phyloP scores from a whole-genome alignment of 2,888 invertebrate genomes.

The Heliconius cydno region DNA sequence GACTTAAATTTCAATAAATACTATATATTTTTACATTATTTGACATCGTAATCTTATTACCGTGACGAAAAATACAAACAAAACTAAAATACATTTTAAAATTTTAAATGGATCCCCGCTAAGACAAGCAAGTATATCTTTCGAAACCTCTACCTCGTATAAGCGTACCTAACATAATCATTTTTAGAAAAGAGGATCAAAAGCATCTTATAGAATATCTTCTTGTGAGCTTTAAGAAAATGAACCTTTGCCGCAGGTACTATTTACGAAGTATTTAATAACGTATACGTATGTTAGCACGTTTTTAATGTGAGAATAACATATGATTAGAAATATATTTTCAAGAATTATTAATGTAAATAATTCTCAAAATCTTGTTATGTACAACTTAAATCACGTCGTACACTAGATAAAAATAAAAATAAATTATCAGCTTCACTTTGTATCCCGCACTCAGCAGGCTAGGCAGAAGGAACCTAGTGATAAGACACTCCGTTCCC shows the following conservation, averaged over 20 bases:
- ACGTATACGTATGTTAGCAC: too few relatives aligned
- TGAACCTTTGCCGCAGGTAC: too few relatives aligned
- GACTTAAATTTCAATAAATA: neutral
- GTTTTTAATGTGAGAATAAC: too few relatives aligned
- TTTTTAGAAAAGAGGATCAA: conserved; percentile 20
- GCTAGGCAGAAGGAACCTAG: neutral
- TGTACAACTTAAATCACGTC: too few relatives aligned
- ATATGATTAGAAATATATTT: too few relatives aligned
- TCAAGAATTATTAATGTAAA: too few relatives aligned
- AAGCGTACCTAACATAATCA: too few relatives aligned
- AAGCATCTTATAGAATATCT: neutral
- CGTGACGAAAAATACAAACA: neutral
- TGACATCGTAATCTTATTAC: neutral
- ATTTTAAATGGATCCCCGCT: neutral
- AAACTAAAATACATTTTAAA: neutral
- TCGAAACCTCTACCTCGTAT: neutral
- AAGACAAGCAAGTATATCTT: neutral
- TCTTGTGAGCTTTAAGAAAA: neutral
- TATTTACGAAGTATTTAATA: too few relatives aligned
- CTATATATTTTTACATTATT: neutral
- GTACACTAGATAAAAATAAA: too few relatives aligned
- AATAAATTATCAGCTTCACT: too few relatives aligned
- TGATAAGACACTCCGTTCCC: neutral
- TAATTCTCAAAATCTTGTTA: too few relatives aligned
- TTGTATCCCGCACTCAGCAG: too few relatives aligned